Base-by-base conservation (phyloP, 2,888 invertebrate species). In the Suillia variegata region DNA sequence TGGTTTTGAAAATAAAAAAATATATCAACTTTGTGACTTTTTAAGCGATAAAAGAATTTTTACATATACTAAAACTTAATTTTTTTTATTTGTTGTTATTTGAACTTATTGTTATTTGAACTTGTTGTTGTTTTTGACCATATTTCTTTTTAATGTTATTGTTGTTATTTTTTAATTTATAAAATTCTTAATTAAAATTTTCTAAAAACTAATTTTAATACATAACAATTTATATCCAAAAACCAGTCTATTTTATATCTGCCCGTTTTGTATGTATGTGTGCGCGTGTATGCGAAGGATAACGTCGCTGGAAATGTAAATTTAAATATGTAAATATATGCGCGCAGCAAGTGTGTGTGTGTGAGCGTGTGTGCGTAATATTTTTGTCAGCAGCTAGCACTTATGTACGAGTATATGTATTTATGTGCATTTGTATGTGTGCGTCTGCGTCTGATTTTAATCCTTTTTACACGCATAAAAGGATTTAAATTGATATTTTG, bases 401-500 rank as follows among this genome's bases (percentile, higher is more conserved):
- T n/a, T n/a, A n/a, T n/a, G n/a, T n/a, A n/a, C n/a, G n/a, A n/a
- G n/a, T n/a, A n/a, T n/a, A n/a, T n/a, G n/a, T 33, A 15, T 4
- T 10, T 45, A 17, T 3, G 48, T 48, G 33, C 34, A n/a, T n/a
- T 8, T 38, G 38, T n/a, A n/a, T 13, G n/a, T 5, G 38, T 10
- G 4, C 15, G 10, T 38, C 4, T 38, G 10, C n/a, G 15, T 38
- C 3, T 38, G 15, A 8, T 8, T 38, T 38, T 38, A 38, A 38
- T 38, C 38, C 38, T 38, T 38, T 38, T 38, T 38, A n/a, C 38
- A 22, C n/a, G 53, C 38, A 53, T 38, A 38, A 53, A 38, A 53
- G 21, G 38, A 31, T 34, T 20, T 21, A 20, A 53, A 53, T 34
- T 12, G 20, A 20, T 38, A n/a, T 38, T 38, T 38, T 38, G 38